These are phyloP conservation scores for Cataglyphis hispanica DNA, from an alignment of 1,140 invertebrate species.

Conservation along the genomic window DNA sequence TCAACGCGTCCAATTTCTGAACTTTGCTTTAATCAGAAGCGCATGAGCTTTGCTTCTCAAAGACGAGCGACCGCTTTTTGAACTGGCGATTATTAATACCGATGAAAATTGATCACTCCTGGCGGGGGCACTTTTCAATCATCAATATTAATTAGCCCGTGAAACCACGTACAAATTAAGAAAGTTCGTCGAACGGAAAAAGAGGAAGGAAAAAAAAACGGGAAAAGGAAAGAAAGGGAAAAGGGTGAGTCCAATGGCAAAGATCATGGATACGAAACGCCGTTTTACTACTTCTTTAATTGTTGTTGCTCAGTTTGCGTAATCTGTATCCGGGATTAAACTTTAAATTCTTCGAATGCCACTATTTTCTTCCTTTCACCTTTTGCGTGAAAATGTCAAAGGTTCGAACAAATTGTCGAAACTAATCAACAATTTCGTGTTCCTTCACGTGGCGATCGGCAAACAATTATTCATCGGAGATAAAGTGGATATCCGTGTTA, in stretches of 20 bases:
- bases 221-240: background rate
- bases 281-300: constrained; percentile 1
- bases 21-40: constrained; percentile 53
- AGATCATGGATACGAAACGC: background rate
- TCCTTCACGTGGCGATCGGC: background rate
- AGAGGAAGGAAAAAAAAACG: constrained; percentile 4
- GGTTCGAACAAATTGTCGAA: background rate
- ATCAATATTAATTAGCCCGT: constrained; percentile 81
- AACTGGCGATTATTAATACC: constrained; percentile 78
- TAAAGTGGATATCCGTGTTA: constrained; percentile 16
- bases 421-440: constrained; percentile 25
- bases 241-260: background rate
- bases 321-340: background rate
- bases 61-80: constrained; percentile 61
- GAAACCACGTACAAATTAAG: constrained; percentile 75
- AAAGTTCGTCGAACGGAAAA: constrained; percentile 73
- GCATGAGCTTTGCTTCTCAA: constrained; percentile 58
- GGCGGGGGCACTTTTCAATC: constrained; percentile 74
- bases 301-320: constrained; percentile 10
- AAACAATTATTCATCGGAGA: constrained; percentile 30
- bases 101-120: constrained; percentile 79
- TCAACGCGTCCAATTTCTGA: constrained; percentile 52
- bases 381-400: background rate
- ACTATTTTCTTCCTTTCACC: background rate
- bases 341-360: constrained; percentile 19